Evolutionary conservation across 2,113 vertebrate species (phyloP).

Genomic region (Piprites chloris): DNA sequence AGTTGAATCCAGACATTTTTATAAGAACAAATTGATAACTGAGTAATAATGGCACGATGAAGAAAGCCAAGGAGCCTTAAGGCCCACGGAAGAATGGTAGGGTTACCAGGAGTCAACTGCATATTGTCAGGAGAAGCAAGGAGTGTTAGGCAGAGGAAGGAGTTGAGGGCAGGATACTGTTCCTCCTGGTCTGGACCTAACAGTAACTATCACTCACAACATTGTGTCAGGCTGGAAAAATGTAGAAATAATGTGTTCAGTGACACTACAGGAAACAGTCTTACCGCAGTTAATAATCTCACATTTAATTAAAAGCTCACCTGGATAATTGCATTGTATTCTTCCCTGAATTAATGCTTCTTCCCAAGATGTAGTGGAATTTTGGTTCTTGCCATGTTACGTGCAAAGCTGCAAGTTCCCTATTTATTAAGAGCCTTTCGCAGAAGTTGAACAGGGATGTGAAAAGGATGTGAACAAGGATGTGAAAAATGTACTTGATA

Average conservation of each 20-base stretch:
- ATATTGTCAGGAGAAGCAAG: neutral
- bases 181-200: neutral
- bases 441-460: neutral
- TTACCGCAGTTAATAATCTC: neutral
- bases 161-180: neutral
- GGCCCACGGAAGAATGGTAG: neutral
- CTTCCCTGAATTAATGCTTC: neutral
- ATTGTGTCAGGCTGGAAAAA: constrained; percentile 34
- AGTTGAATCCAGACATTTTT: neutral
- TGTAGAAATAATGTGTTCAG: neutral
- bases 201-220: neutral
- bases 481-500: constrained; percentile 1
- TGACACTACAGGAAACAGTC: constrained; percentile 8
- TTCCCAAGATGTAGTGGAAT: neutral
- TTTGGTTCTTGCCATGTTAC: neutral
- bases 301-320: constrained; percentile 41
- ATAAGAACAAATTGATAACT: neutral
- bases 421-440: neutral
- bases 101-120: neutral
- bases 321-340: neutral
- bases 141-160: neutral
- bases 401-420: neutral
- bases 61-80: neutral
- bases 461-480: neutral
- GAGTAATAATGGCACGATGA: neutral